Base-by-base conservation (phyloP, 2,888 invertebrate genomes). In the Eulithis prunata region DNA sequence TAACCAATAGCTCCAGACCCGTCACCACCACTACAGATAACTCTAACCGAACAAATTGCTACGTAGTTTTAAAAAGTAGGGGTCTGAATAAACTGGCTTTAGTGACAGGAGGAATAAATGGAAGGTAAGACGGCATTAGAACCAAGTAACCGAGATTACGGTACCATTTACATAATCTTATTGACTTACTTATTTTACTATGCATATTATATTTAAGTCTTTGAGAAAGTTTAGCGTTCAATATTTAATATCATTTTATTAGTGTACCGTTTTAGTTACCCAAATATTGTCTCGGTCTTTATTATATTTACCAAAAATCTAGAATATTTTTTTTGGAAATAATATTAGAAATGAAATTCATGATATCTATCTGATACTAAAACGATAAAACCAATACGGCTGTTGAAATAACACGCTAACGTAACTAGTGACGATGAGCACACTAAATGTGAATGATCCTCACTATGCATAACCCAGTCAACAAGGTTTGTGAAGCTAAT, bases 121-220 rank as follows among this genome's bases (percentile, higher is more conserved):
- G 72, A 66, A 68, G 67, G 66, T 70, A 70, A 69, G 66, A 67
- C 53, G 62, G 67, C 66, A 68, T 69, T 71, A 69, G 64, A 60
- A 61, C 67, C 64, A 67, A 67, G 70, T 69, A 71, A 71, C 70
- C 68, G 62, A 70, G 70, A 73, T 71, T 69, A 72, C 64, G 56
- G 21, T 43, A 57, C 43, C 67, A 68, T 69, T 72, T 68, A 64
- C 69, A 72, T 71, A 70, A 70, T 70, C 70, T 60, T 68, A 71
- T 69, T 71, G 65, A 65, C 70, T 70, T 70, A 64, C 67, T 62
- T 69, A 67, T 67, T n/a, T n/a, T 66, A 66, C 66, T 57, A 41
- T 45, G 41, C 13, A 54, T 41, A 54, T 54, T 41, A 38, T 8
- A 47, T 21, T 21, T 21, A 54, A 13, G 11, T 52, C 8, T 8